A percentile compares a stretch with the other conserved stretches of the same genome.
phyloP scores from a whole-genome alignment of 2,888 invertebrate species.

The Brassicogethes aeneus region DNA sequence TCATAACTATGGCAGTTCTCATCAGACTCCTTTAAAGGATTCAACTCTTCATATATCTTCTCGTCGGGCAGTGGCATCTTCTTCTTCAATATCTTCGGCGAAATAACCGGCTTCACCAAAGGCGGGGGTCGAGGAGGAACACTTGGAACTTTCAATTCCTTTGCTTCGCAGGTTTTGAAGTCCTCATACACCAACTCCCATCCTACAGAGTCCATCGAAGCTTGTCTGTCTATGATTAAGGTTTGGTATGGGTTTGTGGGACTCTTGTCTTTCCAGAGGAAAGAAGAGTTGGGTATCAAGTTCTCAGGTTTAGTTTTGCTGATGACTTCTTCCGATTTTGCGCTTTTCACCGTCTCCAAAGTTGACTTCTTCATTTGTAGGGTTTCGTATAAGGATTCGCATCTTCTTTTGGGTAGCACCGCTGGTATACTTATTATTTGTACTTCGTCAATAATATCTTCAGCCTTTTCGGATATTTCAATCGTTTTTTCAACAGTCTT shows the following conservation, averaged over 20 bases:
- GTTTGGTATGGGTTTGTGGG: background rate
- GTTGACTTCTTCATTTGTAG: constrained; percentile 20
- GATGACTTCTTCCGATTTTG: constrained; percentile 18
- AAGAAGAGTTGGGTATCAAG: constrained; percentile 56
- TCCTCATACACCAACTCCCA: constrained; percentile 25
- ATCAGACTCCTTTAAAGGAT: constrained; percentile 11
- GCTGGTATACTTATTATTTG: constrained; percentile 31
- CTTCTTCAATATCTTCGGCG: constrained; percentile 17
- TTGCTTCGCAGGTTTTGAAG: constrained; percentile 6
- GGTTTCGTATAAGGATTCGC: constrained; percentile 33
- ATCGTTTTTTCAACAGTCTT: constrained; percentile 34
- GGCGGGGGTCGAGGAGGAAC: constrained; percentile 13
- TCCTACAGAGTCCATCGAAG: background rate
- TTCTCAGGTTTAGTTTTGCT: constrained; percentile 22
- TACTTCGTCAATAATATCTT: constrained; percentile 18
- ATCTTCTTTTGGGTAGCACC: constrained; percentile 25
- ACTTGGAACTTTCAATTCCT: constrained; percentile 7
- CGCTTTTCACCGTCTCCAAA: constrained; percentile 14
- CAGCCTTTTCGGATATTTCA: constrained; percentile 9
- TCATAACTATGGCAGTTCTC: constrained; percentile 40
- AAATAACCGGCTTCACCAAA: constrained; percentile 7
- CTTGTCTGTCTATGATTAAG: background rate
- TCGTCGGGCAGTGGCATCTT: constrained; percentile 16
- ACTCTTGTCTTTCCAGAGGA: constrained; percentile 46
- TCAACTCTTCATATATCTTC: constrained; percentile 7